Evolutionary conservation across 2,113 vertebrate species (phyloP).

Genomic region (Mugil cephalus): DNA sequence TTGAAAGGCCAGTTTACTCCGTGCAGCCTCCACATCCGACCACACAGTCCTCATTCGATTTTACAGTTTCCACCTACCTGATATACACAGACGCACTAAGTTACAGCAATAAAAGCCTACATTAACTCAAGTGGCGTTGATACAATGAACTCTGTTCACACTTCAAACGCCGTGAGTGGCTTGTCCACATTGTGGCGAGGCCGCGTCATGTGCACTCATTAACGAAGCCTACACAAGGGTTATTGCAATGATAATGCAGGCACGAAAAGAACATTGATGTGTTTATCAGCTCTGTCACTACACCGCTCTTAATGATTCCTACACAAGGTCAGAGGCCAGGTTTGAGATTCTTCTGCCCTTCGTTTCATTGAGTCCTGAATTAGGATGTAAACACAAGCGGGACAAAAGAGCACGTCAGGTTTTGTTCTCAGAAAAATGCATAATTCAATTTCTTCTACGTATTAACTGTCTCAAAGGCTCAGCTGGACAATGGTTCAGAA

Average conservation of each 20-base stretch:
- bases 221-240: constrained; percentile 60
- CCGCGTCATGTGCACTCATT: constrained; percentile 64
- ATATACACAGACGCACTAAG: constrained; percentile 34
- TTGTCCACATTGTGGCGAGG: constrained; percentile 62
- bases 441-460: constrained; percentile 72
- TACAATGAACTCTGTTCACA: constrained; percentile 69
- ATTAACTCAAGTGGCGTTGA: constrained; percentile 74
- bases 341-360: constrained; percentile 30
- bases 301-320: constrained; percentile 51
- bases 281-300: constrained; percentile 55
- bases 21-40: constrained; percentile 55
- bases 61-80: constrained; percentile 53
- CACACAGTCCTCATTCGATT: constrained; percentile 52
- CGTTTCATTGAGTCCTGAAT: constrained; percentile 46
- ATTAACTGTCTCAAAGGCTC: constrained; percentile 27
- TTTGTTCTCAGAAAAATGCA: constrained; percentile 63
- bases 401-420: constrained; percentile 52
- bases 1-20: constrained; percentile 67
- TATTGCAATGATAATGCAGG: constrained; percentile 45
- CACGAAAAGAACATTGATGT: constrained; percentile 46
- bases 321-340: constrained; percentile 63
- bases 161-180: constrained; percentile 62
- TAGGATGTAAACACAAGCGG: constrained; percentile 54
- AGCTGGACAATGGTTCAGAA: constrained; percentile 3
- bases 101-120: constrained; percentile 68